phyloP scores from a whole-genome alignment of 1,140 invertebrate species.

The Temnothorax curvispinosus region DNA sequence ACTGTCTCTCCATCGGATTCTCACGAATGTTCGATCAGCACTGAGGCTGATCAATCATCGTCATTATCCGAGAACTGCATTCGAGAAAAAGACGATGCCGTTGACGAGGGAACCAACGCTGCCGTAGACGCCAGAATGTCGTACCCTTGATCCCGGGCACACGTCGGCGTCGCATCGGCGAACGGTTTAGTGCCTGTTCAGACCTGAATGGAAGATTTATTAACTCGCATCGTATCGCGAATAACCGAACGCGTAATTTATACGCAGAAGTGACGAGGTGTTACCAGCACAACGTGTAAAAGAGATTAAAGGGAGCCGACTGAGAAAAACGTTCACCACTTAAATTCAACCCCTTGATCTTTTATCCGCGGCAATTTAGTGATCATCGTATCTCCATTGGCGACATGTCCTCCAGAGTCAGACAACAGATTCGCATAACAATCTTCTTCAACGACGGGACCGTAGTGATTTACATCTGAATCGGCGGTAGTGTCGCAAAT shows the following conservation, averaged over 20 bases:
- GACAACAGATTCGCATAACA: slow-evolving; percentile 82
- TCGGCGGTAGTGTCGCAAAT: not conserved
- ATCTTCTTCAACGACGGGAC: slow-evolving; percentile 80
- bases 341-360: not conserved
- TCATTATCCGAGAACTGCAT: not conserved
- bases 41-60: slow-evolving; percentile 48
- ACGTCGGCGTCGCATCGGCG: not conserved
- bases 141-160: slow-evolving; percentile 33
- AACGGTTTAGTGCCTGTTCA: slow-evolving; percentile 26
- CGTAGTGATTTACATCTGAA: slow-evolving; percentile 81
- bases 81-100: slow-evolving; percentile 21
- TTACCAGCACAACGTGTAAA: not conserved
- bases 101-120: slow-evolving; percentile 30
- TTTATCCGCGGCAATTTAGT: slow-evolving; percentile 13
- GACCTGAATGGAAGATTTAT: slow-evolving; percentile 35
- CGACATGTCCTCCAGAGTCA: slow-evolving; percentile 79
- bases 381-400: not conserved
- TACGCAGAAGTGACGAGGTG: not conserved
- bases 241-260: slow-evolving; percentile 19
- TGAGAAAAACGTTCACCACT: slow-evolving; percentile 32
- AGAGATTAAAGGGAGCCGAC: not conserved
- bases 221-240: slow-evolving; percentile 28
- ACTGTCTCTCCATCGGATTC: slow-evolving; percentile 37
- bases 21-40: slow-evolving; percentile 19
- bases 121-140: slow-evolving; percentile 32